Evolutionary conservation across 2,888 invertebrate genomes (phyloP), one percentile per base, ranked within the genome.

Genomic region (Clostera curtula): DNA sequence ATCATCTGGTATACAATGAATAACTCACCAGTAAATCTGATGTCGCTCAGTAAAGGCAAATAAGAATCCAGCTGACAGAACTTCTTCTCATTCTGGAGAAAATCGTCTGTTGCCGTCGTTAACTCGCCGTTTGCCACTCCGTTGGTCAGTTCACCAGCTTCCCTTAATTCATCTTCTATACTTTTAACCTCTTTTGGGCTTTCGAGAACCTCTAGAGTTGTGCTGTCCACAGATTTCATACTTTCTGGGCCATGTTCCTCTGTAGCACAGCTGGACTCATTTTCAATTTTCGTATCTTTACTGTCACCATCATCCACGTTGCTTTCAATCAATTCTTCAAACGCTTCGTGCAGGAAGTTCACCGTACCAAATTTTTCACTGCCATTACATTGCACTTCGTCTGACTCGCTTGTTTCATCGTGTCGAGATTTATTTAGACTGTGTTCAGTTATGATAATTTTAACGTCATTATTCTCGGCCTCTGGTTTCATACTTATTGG

Each of bases 61-160:
- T 63, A 80, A 2, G 64, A 51, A 38, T 77, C 70, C 1, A 71
- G 40, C 24, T 70, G 62, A 33, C 77, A 79, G 35, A 76, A 86
- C 7, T 80, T 80, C 51, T 86, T 85, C 33, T 84, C 86, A 16
- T 84, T 83, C 29, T 73, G 69, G 32, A 85, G 71, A 56, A 85
- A 83, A 49, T 73, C 62, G 37, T 76, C 67, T 3, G 82, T 80
- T 2, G 66, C 67, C 2, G 60, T 49, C 1, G 63, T 44, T 25
- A 75, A 40, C 25, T 54, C 67, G 4, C 54, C 59, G 12, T 49
- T 47, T 7, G 35, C 31, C 8, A 56, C 61, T n/a, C 61, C 60
- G 8, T 63, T 59, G 5, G 44, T 32, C 3, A 38, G 25, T 18
- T 44, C 48, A 16, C 34, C 32, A 5, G 45, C 44, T 12, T 40